Percentiles rank a stretch among this genome's conserved stretches.
These are phyloP conservation scores for Morpho helenor DNA, from an alignment of 2,888 invertebrate genomes.

Conservation along the genomic window DNA sequence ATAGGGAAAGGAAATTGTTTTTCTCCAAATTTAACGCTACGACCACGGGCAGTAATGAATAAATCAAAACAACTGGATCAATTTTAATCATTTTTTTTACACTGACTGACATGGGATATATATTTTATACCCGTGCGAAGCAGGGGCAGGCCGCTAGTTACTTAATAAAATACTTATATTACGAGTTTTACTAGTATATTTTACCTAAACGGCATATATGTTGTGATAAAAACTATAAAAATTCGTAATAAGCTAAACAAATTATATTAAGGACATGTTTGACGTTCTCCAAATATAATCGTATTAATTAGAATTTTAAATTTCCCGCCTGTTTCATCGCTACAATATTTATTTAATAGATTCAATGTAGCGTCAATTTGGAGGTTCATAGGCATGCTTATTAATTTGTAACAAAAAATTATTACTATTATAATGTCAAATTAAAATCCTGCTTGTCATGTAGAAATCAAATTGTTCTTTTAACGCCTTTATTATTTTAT, in stretches of 20 bases:
- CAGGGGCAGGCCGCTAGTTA: too few relatives aligned
- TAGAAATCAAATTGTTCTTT: constrained; percentile 11
- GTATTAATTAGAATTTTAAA: neutral
- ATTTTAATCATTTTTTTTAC: too few relatives aligned
- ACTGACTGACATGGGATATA: too few relatives aligned
- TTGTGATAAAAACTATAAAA: too few relatives aligned
- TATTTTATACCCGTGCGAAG: too few relatives aligned
- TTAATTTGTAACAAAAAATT: neutral
- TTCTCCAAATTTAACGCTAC: too few relatives aligned
- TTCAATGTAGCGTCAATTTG: neutral
- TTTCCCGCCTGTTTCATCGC: constrained; percentile 4
- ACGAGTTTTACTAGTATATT: too few relatives aligned
- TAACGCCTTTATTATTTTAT: constrained; percentile 23
- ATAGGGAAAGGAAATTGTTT: too few relatives aligned
- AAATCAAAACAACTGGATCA: too few relatives aligned
- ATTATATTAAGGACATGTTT: neutral
- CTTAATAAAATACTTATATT: too few relatives aligned
- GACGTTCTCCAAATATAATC: neutral
- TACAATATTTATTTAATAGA: constrained; percentile 1
- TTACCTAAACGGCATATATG: too few relatives aligned
- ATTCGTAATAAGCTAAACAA: neutral
- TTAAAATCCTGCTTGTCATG: neutral
- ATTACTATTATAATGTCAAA: neutral
- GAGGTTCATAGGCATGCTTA: neutral
- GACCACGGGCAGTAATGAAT: too few relatives aligned